A percentile compares a stretch with the other conserved stretches of the same genome.
Conservation (phyloP, 2,113 vertebrate species). For the Brienomyrus brachyistius region DNA sequence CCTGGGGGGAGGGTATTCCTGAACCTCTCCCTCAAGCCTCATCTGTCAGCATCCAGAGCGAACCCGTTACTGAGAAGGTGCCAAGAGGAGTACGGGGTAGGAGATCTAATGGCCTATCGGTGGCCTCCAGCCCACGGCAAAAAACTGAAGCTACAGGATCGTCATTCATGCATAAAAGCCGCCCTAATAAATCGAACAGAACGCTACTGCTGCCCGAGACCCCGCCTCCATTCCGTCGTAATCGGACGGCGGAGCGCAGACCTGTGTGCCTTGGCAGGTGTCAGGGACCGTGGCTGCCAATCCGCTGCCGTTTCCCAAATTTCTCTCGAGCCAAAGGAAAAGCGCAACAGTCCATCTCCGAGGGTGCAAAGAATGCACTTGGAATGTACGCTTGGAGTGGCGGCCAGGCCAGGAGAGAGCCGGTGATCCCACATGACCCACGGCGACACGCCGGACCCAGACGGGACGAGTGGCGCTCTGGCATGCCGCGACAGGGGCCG, state of each 20-base stretch:
- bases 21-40: neutral
- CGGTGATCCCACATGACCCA: neutral
- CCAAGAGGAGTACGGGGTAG: neutral
- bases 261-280: neutral
- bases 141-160: neutral
- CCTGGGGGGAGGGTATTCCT: neutral
- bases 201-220: neutral
- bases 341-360: neutral
- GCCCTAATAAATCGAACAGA: neutral
- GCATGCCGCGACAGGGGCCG: conserved; percentile 29
- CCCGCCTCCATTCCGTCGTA: neutral
- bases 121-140: neutral
- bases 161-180: neutral
- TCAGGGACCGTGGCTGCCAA: neutral
- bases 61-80: neutral
- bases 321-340: neutral
- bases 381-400: neutral
- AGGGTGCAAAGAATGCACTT: neutral
- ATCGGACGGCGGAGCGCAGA: neutral
- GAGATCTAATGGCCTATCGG: neutral
- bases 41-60: neutral
- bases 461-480: conserved; percentile 3
- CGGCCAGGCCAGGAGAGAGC: neutral
- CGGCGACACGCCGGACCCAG: neutral
- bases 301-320: neutral